A percentile compares a stretch with the other conserved stretches of the same genome.
Evolutionary conservation across 1,140 invertebrate species (phyloP).

Genomic region (Drosophila guanche): DNA sequence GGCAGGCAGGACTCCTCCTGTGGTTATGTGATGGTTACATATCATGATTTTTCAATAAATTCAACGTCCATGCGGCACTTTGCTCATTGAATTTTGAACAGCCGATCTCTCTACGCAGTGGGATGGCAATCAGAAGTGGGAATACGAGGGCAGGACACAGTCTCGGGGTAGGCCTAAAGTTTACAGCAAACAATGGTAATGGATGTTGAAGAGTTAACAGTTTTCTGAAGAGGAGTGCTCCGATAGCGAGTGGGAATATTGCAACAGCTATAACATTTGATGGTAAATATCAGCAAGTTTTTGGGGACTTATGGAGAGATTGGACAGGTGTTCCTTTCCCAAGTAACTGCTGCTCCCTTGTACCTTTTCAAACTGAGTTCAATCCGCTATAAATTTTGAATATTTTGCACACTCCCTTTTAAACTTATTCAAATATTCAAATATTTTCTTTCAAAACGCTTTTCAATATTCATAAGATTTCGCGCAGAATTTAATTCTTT

Average conservation of each 20-base stretch:
- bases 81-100: slow-evolving; percentile 80
- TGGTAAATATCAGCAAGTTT: too few relatives aligned
- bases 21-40: slow-evolving; percentile 63
- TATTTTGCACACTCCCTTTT: too few relatives aligned
- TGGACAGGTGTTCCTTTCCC: too few relatives aligned
- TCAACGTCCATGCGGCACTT: slow-evolving; percentile 70
- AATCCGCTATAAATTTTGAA: too few relatives aligned
- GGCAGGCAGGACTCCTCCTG: slow-evolving; percentile 12
- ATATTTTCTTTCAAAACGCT: slow-evolving; percentile 14
- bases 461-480: slow-evolving; percentile 1
- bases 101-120: slow-evolving; percentile 15
- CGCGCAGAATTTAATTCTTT: neutral
- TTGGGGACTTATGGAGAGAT: too few relatives aligned
- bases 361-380: too few relatives aligned
- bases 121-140: too few relatives aligned
- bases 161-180: slow-evolving; percentile 16
- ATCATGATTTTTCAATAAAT: slow-evolving; percentile 83
- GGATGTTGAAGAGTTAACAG: slow-evolving; percentile 35
- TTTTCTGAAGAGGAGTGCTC: neutral
- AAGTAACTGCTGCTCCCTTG: too few relatives aligned
- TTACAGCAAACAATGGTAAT: slow-evolving; percentile 44
- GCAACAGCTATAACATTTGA: too few relatives aligned
- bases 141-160: neutral
- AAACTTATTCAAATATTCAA: neutral
- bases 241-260: too few relatives aligned